Base-by-base conservation (phyloP, 1,140 invertebrate species). In the Stratiolaelaps scimitus region DNA sequence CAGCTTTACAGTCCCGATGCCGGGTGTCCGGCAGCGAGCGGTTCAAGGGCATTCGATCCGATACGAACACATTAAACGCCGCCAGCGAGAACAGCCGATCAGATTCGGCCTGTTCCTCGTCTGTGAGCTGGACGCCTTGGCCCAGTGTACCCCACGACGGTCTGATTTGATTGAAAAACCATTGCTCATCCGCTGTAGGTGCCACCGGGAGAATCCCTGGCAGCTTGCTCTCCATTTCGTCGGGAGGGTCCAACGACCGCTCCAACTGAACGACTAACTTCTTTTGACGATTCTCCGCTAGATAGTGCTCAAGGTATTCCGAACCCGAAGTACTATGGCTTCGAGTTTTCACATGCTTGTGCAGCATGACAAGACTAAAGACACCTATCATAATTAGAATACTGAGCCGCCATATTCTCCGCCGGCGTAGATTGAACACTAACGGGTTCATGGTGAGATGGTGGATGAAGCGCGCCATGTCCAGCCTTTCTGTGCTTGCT, bases 31-130 rank as follows among this genome's bases (percentile, higher is more conserved):
- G 83, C 40, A 94, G 72, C 43, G 85, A 84, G 71, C 92, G 77
- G 73, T 88, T 87, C 23, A 89, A 76, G 0, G 89, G 82, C 70
- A 96, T 92, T 76, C 85, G 86, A 74, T 94, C 88, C 73, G 89
- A 92, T 1, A 90, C 80, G 46, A 89, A 79, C 40, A 87, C 84
- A 78, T 96, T 94, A 72, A 94, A 91, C 2, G 90, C 90, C 76
- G 92, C 87, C 64, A 84, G 85, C 68, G 84, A 81, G 71, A 87
- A 83, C 20, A 84, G 72, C 69, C 82, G 78, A 68, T 89, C 81
- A 65, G 85, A 85, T 65, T 81, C 68, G 0, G 43, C 71, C 65
- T 78, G 79, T 64, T 86, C 83, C 45, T 76, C 72, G 53, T 78
- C 75, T 23, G 73, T 74, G 28, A 88, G 71, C 71, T 76, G 70